A percentile compares a stretch with the other conserved stretches of the same genome.
phyloP scores from a whole-genome alignment of 1,140 invertebrate genomes.

The Oncopodura yosiiana region DNA sequence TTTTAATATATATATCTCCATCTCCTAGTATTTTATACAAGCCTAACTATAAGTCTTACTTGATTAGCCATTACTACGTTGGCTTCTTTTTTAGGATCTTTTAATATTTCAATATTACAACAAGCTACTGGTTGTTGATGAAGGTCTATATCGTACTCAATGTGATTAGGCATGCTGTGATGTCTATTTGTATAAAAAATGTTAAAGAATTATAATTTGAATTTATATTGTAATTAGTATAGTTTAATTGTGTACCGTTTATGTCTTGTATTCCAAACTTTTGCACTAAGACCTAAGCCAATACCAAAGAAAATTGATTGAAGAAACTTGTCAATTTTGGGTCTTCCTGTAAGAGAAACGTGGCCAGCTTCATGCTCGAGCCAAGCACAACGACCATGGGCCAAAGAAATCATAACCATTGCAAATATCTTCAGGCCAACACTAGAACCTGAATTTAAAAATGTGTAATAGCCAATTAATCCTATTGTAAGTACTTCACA shows the following conservation, averaged over 20 bases:
- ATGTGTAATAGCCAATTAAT: background rate
- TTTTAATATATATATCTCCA: background rate
- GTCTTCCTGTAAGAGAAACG: conserved; percentile 17
- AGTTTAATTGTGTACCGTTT: background rate
- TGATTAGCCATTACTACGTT: background rate
- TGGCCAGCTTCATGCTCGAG: conserved; percentile 21
- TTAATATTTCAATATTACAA: background rate
- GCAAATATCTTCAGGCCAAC: background rate
- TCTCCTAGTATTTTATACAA: background rate
- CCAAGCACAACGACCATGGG: conserved; percentile 14
- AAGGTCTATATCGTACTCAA: conserved; percentile 19
- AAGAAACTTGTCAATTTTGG: conserved; percentile 11
- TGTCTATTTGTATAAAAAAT: conserved; percentile 10
- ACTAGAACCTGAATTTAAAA: background rate
- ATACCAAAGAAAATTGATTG: conserved; percentile 18
- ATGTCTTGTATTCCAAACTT: conserved; percentile 8
- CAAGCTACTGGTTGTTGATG: conserved; percentile 5
- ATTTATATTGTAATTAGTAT: background rate
- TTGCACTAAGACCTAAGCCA: background rate
- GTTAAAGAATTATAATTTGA: background rate
- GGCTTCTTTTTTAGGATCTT: background rate
- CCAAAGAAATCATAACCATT: background rate
- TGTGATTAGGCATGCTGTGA: conserved; percentile 20
- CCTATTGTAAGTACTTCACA: background rate
- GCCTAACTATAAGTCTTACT: conserved; percentile 1